Evolutionary conservation across 1,140 invertebrate genomes (phyloP), one percentile per base, ranked within the genome.

Genomic region (Habropoda laboriosa): DNA sequence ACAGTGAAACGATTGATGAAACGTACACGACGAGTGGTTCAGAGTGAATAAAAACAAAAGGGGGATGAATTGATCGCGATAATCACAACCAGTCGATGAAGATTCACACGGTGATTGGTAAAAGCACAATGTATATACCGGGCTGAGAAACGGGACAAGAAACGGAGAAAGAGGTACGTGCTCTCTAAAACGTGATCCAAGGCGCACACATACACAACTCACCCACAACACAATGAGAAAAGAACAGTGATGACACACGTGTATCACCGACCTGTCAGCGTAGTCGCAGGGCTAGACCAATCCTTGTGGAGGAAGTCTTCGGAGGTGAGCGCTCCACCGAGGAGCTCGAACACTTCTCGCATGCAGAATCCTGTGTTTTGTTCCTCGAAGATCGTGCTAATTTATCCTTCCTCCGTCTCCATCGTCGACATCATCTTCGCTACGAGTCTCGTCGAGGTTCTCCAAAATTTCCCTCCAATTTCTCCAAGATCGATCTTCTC

Each of bases 261-360:
- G 68, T 83, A 87, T 81, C 87, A 90, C 87, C 88, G 88, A 90
- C 87, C 89, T 88, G 86, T 83, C 82, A 86, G 84, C 82, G 80
- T 82, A 70, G 88, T 84, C 84, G 86, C 82, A 63, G 83, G 83
- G 80, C 75, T 83, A 80, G 45, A 55, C 30, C 80, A 79, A 63
- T 86, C 84, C 87, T 90, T 89, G 83, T 76, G 78, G 67, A 83
- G 66, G 79, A 82, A 77, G 86, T 86, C 80, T 71, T 88, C 85
- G 83, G 86, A 88, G 83, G 89, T 86, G 68, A 90, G 85, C 80
- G 83, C 83, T 75, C 88, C 89, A 87, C 86, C 86, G 80, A 91
- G 84, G 86, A 90, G 82, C 81, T 86, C 88, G 78, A 90, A 87
- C 68, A 89, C 81, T 79, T 91, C 88, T 87, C 90, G 90, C 90